Percentiles rank a stretch among this genome's conserved stretches.
phyloP scores from a whole-genome alignment of 2,113 vertebrate species.

The Peromyscus polionotus region DNA sequence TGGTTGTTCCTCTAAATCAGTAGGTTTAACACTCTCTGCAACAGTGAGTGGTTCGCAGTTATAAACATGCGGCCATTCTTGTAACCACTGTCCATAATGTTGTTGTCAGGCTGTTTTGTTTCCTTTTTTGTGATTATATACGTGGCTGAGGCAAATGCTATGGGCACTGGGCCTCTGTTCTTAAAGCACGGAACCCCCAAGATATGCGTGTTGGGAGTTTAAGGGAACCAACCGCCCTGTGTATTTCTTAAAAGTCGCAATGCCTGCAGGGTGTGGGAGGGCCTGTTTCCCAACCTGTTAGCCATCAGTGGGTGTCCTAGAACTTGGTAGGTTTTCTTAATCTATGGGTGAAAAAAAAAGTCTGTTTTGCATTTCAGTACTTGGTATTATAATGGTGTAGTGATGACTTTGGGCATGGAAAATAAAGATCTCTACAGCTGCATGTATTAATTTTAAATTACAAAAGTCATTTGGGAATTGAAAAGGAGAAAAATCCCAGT shows the following conservation, averaged over 20 bases:
- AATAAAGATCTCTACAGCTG: not conserved
- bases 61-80: not conserved
- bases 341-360: not conserved
- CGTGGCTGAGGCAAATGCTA: not conserved
- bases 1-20: not conserved
- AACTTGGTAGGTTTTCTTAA: not conserved
- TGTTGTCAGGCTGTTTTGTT: not conserved
- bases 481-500: not conserved
- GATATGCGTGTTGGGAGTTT: not conserved
- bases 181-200: not conserved
- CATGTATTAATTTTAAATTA: not conserved
- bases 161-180: not conserved
- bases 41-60: not conserved
- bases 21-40: not conserved
- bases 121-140: not conserved
- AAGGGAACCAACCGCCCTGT: not conserved
- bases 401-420: slow-evolving; percentile 30
- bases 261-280: not conserved
- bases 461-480: not conserved
- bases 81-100: not conserved
- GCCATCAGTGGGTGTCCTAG: too few relatives aligned
- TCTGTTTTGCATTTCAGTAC: slow-evolving; percentile 10
- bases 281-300: not conserved
- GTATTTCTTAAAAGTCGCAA: not conserved
- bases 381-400: not conserved